phyloP scores from a whole-genome alignment of 2,797 vertebrate species.

The Gadopsis marmoratus region DNA sequence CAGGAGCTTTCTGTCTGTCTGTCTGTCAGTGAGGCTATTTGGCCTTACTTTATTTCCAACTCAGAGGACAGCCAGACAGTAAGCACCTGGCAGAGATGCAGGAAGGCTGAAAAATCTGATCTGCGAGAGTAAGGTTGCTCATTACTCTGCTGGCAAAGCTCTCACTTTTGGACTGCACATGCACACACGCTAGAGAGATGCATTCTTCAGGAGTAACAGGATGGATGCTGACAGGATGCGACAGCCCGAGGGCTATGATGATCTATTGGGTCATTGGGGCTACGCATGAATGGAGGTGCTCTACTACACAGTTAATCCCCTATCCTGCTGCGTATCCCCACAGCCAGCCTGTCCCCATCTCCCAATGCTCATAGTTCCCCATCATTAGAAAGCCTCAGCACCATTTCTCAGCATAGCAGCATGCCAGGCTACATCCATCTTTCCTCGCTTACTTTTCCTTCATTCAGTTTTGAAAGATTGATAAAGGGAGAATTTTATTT shows the following conservation, averaged over 20 bases:
- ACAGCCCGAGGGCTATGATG: conserved; percentile 67
- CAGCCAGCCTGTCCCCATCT: conserved; percentile 46
- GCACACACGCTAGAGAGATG: conserved; percentile 31
- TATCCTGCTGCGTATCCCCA: conserved; percentile 54
- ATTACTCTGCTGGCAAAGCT: conserved; percentile 49
- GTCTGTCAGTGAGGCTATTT: conserved; percentile 50
- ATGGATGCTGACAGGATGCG: conserved; percentile 66
- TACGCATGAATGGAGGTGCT: conserved; percentile 74
- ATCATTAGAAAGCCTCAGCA: conserved; percentile 40
- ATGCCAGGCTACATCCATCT: conserved; percentile 30
- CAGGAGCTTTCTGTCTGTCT: conserved; percentile 51
- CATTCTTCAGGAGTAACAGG: conserved; percentile 70
- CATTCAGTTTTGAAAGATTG: conserved; percentile 29
- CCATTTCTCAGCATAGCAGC: conserved; percentile 17
- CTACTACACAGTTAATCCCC: conserved; percentile 63
- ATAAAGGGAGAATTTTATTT: conserved; percentile 8
- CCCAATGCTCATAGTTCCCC: conserved; percentile 39
- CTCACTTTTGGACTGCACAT: conserved; percentile 44
- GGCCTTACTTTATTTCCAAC: conserved; percentile 58
- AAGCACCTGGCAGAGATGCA: conserved; percentile 52
- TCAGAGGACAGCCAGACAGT: conserved; percentile 47
- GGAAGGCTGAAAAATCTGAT: conserved; percentile 47
- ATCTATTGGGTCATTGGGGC: conserved; percentile 73
- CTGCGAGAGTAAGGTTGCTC: conserved; percentile 29
- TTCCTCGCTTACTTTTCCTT: neutral